Evolutionary conservation across 2,113 vertebrate species (phyloP), one percentile per base, ranked within the genome.

Genomic region (Forbesichthys agassizii): DNA sequence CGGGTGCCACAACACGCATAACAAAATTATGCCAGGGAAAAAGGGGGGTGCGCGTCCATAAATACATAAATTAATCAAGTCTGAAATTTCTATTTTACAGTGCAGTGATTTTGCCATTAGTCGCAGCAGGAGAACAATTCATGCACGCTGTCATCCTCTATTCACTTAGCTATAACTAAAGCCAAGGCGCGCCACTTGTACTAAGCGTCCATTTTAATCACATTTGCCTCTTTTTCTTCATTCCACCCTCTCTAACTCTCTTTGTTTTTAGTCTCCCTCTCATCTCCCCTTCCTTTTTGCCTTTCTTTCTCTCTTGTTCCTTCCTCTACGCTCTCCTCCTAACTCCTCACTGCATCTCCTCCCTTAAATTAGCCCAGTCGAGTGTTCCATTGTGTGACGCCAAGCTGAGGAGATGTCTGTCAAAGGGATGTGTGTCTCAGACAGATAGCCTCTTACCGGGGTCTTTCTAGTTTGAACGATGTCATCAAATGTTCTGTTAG

Each of bases 81-180:
- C 86, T 86, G 87, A 92, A 93, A 93, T 93, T 92, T 93, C 88
- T 90, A 93, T 94, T 94, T 94, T 93, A 93, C 92, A 93, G 89
- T 81, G 88, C 87, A 83, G 86, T 92, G 91, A 86, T 92, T 93
- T 90, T 82, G 83, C 88, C 81, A 91, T 93, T 92, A 92, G 90
- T 90, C 73, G 76, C 87, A 87, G 89, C 87, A 88, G 83, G 64
- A 85, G 89, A 92, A 88, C 83, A 82, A 90, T 88, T 84, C 89
- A 84, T 79, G 91, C 88, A 84, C 82, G 13, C 72, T 48, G 67
- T 81, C 75, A 69, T 92, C 83, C 87, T 87, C 86, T 90, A 88
- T 89, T 91, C 90, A 89, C 78, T 86, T 91, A 89, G 89, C 91
- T 92, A 88, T 91, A 89, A 93, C 91, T 91, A 92, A 91, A 91